These are phyloP conservation scores for Ferdinandea cuprea DNA, from an alignment of 2,888 invertebrate species.

Conservation along the genomic window DNA sequence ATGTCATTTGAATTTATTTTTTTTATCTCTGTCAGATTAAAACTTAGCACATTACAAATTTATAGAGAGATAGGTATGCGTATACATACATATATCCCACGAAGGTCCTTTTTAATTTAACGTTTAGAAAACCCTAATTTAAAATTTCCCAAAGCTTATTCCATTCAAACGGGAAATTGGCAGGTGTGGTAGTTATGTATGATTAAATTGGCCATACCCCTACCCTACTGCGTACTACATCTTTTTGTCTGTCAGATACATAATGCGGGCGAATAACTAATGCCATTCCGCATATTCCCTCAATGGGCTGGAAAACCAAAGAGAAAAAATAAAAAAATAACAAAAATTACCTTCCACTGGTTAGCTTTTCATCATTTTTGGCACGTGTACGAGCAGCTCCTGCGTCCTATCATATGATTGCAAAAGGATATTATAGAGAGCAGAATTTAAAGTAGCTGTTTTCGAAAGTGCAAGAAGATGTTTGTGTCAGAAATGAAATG, in stretches of 20 bases:
- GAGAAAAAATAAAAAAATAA: background rate
- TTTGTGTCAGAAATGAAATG: slow-evolving; percentile 3
- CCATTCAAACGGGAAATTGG: slow-evolving; percentile 38
- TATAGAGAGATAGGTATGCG: background rate
- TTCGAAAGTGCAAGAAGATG: background rate
- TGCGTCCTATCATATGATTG: slow-evolving; percentile 26
- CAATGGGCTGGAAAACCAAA: background rate
- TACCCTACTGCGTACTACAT: background rate
- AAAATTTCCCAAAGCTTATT: slow-evolving; percentile 41
- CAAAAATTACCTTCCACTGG: background rate
- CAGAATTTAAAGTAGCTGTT: background rate
- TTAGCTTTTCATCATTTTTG: slow-evolving; percentile 22
- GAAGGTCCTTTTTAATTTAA: slow-evolving; percentile 19
- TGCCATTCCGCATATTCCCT: background rate
- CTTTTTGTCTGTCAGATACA: background rate
- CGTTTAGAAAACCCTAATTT: slow-evolving; percentile 37
- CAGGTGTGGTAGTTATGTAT: slow-evolving; percentile 41
- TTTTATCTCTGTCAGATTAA: slow-evolving; percentile 36
- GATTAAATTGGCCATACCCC: slow-evolving; percentile 27
- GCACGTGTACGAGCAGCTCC: slow-evolving; percentile 16
- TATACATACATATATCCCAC: background rate
- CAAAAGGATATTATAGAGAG: slow-evolving; percentile 20
- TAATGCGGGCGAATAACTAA: background rate
- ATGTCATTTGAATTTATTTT: slow-evolving; percentile 11
- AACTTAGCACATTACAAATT: slow-evolving; percentile 20